Percentiles rank a stretch among this genome's conserved stretches.
Conservation (phyloP, 2,888 invertebrate species). For the Plebejus argus region DNA sequence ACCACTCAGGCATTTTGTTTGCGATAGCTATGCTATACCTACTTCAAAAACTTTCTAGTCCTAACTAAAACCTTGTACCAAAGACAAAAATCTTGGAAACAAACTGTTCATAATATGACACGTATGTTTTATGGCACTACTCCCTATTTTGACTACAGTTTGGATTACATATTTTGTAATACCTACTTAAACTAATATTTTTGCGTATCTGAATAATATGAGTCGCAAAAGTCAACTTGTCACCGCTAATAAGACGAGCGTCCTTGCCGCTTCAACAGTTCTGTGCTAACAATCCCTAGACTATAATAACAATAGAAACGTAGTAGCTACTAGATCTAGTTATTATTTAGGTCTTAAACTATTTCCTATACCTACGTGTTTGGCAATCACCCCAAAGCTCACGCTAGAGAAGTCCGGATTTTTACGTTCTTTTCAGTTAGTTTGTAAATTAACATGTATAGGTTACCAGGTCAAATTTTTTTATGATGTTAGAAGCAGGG, state of each 20-base stretch:
- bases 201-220: not conserved
- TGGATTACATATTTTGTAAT: no score
- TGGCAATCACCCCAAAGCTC: not conserved
- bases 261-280: conserved; percentile 5
- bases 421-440: no score
- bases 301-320: not conserved
- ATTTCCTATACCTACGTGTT: not conserved
- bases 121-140: no score
- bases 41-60: not conserved
- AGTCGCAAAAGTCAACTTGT: not conserved
- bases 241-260: not conserved
- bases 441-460: no score
- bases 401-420: no score
- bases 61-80: not conserved
- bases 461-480: no score
- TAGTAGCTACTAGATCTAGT: no score
- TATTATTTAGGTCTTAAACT: not conserved
- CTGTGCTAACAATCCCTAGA: not conserved
- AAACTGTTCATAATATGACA: no score
- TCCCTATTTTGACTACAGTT: no score
- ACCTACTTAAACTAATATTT: not conserved
- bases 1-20: no score
- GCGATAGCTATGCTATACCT: not conserved
- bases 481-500: no score
- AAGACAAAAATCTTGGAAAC: no score